Conservation (phyloP, 1,140 invertebrate genomes). For the Aleiodes sp. region DNA sequence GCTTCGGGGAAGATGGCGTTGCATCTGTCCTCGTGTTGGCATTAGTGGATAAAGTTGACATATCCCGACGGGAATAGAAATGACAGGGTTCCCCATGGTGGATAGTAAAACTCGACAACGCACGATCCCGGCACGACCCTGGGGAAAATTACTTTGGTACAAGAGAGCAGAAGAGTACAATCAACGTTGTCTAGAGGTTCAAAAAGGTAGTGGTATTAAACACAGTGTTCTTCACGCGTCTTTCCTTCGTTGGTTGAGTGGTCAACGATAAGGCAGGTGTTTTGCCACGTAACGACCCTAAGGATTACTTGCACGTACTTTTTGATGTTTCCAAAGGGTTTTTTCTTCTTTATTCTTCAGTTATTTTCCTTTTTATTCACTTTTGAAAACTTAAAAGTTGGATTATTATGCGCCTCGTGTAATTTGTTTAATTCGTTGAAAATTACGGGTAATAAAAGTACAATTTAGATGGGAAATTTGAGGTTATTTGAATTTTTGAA, state of each 20-base stretch:
- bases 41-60: not conserved
- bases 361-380: not conserved
- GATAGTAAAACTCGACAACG: not conserved
- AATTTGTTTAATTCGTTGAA: too few species aligned
- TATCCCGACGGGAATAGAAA: conserved; percentile 7
- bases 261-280: conserved; percentile 11
- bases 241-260: not conserved
- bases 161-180: not conserved
- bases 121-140: not conserved
- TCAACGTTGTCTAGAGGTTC: not conserved
- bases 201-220: not conserved
- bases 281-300: conserved; percentile 5
- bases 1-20: not conserved
- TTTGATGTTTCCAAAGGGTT: not conserved
- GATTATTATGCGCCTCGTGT: too few species aligned
- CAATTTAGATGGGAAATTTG: too few species aligned
- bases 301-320: not conserved
- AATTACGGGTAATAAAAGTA: too few species aligned
- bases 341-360: not conserved
- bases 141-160: not conserved
- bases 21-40: not conserved
- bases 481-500: too few species aligned
- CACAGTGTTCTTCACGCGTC: not conserved
- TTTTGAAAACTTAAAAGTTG: too few species aligned
- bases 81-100: not conserved